Conservation (phyloP, 2,888 invertebrate species). For the Meteorus cinctellus region DNA sequence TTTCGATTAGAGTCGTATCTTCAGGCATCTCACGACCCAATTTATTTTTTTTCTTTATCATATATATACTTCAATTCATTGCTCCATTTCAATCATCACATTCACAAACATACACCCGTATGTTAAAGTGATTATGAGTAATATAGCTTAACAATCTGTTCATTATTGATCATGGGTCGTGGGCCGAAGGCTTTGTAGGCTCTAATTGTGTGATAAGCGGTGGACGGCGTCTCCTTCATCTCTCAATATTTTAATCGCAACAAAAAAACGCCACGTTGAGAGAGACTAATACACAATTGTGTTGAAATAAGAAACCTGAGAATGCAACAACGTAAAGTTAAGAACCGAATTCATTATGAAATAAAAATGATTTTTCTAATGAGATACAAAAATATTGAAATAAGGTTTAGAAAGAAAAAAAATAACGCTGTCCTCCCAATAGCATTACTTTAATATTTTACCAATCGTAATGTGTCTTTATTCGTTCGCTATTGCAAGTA, state of each 20-base stretch:
- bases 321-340: constrained; percentile 6
- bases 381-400: constrained; percentile 19
- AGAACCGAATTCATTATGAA: neutral
- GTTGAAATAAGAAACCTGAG: neutral
- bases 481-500: constrained; percentile 44
- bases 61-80: neutral
- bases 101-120: neutral
- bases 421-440: constrained; percentile 60
- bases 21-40: constrained; percentile 29
- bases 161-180: constrained; percentile 49
- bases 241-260: constrained; percentile 2
- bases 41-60: constrained; percentile 12
- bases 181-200: constrained; percentile 60
- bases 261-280: neutral
- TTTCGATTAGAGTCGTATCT: constrained; percentile 36
- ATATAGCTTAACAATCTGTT: constrained; percentile 19
- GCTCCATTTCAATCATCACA: neutral
- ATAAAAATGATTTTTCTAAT: constrained; percentile 22
- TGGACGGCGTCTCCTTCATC: constrained; percentile 57
- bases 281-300: neutral
- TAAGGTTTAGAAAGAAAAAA: constrained; percentile 18
- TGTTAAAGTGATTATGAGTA: constrained; percentile 23
- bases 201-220: constrained; percentile 70
- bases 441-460: constrained; percentile 56
- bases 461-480: constrained; percentile 38